Evolutionary conservation across 2,113 vertebrate genomes (phyloP).

Genomic region (Aptenodytes forsteri): DNA sequence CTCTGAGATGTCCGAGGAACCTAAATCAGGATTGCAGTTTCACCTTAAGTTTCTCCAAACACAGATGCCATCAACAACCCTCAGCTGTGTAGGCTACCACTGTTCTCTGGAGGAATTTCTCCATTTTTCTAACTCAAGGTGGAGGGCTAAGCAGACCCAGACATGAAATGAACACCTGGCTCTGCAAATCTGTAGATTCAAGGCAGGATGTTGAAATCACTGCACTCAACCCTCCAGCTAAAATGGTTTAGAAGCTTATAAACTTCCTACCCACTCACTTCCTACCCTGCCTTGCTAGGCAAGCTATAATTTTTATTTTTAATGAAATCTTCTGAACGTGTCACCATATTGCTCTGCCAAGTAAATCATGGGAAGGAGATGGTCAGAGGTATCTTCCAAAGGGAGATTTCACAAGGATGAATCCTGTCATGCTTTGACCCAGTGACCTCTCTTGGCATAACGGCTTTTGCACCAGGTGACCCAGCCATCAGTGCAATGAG

Average conservation of each 20-base stretch:
- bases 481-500: background rate
- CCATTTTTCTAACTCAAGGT: background rate
- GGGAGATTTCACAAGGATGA: background rate
- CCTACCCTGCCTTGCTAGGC: background rate
- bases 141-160: background rate
- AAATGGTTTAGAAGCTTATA: slow-evolving; percentile 1
- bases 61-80: background rate
- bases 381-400: background rate
- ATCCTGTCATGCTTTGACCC: background rate
- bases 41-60: background rate
- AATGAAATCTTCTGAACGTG: background rate
- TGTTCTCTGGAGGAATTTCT: background rate
- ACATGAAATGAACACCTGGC: background rate
- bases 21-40: background rate
- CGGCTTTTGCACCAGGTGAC: background rate
- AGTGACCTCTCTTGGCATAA: slow-evolving; percentile 8
- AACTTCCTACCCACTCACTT: slow-evolving; percentile 22
- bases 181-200: background rate
- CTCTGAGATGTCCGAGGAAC: background rate
- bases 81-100: background rate
- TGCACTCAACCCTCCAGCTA: background rate
- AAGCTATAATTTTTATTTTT: slow-evolving; percentile 31
- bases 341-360: background rate
- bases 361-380: background rate
- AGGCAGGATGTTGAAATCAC: background rate